Percentiles rank a stretch among this genome's conserved stretches.
phyloP scores from a whole-genome alignment of 2,113 vertebrate species.

The Tetrax tetrax region DNA sequence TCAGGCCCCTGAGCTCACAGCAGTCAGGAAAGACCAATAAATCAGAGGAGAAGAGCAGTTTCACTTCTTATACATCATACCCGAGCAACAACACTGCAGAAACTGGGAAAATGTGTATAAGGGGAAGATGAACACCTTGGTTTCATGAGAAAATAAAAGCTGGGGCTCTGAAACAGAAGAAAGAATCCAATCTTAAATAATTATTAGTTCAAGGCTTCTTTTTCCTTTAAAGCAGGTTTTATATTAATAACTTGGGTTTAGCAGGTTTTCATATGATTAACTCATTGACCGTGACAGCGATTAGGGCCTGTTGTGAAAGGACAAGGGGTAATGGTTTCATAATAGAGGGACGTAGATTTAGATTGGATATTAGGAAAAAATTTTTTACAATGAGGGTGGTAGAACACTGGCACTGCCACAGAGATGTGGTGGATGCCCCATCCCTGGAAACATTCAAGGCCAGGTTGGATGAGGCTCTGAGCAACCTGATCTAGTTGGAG shows the following conservation, averaged over 20 bases:
- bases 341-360: too few relatives aligned
- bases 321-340: too few relatives aligned
- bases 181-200: not conserved
- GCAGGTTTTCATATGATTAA: not conserved
- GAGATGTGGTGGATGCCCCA: too few relatives aligned
- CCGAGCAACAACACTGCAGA: not conserved
- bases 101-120: not conserved
- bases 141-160: not conserved
- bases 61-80: not conserved
- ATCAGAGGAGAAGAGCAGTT: not conserved
- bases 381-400: too few relatives aligned
- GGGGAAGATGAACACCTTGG: rapidly evolving
- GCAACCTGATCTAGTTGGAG: too few relatives aligned
- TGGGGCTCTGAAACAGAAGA: not conserved
- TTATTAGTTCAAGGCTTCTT: not conserved
- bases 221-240: not conserved
- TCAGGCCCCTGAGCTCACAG: not conserved
- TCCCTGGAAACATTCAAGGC: too few relatives aligned
- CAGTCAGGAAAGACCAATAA: not conserved
- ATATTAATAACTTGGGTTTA: not conserved
- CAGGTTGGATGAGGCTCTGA: too few relatives aligned
- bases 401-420: too few relatives aligned
- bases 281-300: not conserved
- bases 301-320: too few relatives aligned
- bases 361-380: too few relatives aligned